Conservation (phyloP, 2,797 vertebrate genomes). For the Eutrigla gurnardus region DNA sequence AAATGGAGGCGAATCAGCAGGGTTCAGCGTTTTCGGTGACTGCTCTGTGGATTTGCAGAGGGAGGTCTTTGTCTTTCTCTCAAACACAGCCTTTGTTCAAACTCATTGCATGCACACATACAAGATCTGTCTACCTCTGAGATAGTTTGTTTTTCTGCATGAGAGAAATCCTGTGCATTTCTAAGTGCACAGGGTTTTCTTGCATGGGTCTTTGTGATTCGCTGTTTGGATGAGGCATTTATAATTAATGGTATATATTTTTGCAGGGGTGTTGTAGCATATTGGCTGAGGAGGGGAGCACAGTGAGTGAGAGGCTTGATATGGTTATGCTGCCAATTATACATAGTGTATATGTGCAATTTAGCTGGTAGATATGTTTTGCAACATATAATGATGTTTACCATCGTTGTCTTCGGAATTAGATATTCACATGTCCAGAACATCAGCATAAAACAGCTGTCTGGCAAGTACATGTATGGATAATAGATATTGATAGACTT, state of each 20-base stretch:
- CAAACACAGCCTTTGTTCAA: constrained; percentile 74
- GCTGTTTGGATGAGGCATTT: constrained; percentile 62
- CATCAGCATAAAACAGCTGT: not conserved
- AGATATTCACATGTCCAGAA: constrained; percentile 1
- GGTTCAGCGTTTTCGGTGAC: constrained; percentile 79
- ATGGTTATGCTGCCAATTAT: constrained; percentile 20
- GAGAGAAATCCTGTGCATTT: constrained; percentile 56
- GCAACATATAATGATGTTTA: not conserved
- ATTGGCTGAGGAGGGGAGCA: constrained; percentile 15
- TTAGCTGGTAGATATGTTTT: not conserved
- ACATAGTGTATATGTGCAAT: constrained; percentile 1
- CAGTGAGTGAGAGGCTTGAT: constrained; percentile 5
- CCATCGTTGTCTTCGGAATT: not conserved
- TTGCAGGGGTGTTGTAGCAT: constrained; percentile 31
- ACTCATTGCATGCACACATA: constrained; percentile 47
- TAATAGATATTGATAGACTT: not conserved
- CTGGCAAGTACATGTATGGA: not conserved
- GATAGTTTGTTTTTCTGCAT: constrained; percentile 51
- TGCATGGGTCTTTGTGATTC: constrained; percentile 38
- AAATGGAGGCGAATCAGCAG: constrained; percentile 92
- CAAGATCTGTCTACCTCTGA: constrained; percentile 55
- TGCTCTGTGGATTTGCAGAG: constrained; percentile 66
- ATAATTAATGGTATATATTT: constrained; percentile 75
- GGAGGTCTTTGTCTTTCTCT: constrained; percentile 74
- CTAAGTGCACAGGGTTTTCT: constrained; percentile 30